phyloP scores from a whole-genome alignment of 2,888 invertebrate species.

The Meloe dianella region DNA sequence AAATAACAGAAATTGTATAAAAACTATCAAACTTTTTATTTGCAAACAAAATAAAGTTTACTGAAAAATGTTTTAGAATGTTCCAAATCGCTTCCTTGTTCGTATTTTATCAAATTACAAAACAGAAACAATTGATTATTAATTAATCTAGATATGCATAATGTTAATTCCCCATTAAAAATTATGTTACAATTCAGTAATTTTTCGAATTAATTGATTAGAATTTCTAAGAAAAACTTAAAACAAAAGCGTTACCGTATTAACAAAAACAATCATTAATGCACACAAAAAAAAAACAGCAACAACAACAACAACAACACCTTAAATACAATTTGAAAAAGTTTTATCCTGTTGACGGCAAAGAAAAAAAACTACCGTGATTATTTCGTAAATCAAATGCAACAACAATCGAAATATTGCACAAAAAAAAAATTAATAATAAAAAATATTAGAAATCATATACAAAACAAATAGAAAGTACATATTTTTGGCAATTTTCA shows the following conservation, averaged over 20 bases:
- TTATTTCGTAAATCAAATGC: not conserved
- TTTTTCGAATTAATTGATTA: not conserved
- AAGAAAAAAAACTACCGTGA: not conserved
- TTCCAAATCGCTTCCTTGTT: too few species aligned
- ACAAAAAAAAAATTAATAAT: not conserved
- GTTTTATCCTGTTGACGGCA: not conserved
- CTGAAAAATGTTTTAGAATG: too few species aligned
- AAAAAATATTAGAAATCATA: not conserved
- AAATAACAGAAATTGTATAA: too few species aligned
- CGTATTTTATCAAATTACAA: too few species aligned
- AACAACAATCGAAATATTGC: not conserved
- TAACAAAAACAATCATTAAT: not conserved
- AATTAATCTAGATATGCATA: not conserved
- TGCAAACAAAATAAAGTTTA: too few species aligned
- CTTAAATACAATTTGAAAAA: not conserved
- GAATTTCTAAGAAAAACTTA: not conserved
- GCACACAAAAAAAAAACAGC: too few species aligned
- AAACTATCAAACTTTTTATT: too few species aligned
- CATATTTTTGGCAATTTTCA: not conserved
- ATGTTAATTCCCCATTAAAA: not conserved
- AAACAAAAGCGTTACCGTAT: not conserved
- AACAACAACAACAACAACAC: too few species aligned
- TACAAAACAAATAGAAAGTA: constrained; percentile 1
- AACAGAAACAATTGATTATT: not conserved
- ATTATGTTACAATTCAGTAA: not conserved